Percentiles rank a stretch among this genome's conserved stretches.
phyloP scores from a whole-genome alignment of 2,888 invertebrate species.

The Galerucella nymphaeae region DNA sequence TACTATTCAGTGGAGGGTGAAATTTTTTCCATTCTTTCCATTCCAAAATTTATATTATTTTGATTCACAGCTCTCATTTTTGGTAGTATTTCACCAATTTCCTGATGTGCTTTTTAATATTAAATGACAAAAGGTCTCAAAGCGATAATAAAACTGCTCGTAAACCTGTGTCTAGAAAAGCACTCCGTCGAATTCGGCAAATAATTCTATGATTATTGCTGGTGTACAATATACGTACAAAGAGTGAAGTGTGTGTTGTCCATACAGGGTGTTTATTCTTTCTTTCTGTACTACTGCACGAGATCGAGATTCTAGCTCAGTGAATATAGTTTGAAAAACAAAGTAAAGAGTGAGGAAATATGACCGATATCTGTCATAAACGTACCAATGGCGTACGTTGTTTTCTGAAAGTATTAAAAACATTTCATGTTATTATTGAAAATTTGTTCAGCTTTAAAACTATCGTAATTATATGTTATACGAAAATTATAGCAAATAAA shows the following conservation, averaged over 20 bases:
- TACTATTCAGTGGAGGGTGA: too few species aligned
- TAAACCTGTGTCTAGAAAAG: conserved; percentile 17
- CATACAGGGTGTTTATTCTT: not conserved
- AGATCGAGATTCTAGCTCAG: not conserved
- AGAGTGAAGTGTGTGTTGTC: not conserved
- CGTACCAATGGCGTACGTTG: too few species aligned
- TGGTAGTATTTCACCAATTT: conserved; percentile 29
- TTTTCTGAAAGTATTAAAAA: too few species aligned
- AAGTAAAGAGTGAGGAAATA: too few species aligned
- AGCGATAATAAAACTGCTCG: conserved; percentile 27
- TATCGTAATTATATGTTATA: not conserved
- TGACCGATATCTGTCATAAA: too few species aligned
- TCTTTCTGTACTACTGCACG: too few species aligned
- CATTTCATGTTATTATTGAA: not conserved
- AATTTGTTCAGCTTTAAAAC: not conserved
- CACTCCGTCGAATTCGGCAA: not conserved
- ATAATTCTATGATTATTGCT: conserved; percentile 21
- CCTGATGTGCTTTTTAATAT: conserved; percentile 34
- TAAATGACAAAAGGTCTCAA: conserved; percentile 30
- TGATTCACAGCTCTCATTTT: not conserved
- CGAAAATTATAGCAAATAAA: not conserved
- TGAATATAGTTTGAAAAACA: too few species aligned
- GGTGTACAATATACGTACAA: conserved; percentile 11
- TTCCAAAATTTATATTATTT: not conserved
- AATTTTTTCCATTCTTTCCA: not conserved